phyloP scores from a whole-genome alignment of 2,113 vertebrate genomes.

The Brienomyrus longianalis region DNA sequence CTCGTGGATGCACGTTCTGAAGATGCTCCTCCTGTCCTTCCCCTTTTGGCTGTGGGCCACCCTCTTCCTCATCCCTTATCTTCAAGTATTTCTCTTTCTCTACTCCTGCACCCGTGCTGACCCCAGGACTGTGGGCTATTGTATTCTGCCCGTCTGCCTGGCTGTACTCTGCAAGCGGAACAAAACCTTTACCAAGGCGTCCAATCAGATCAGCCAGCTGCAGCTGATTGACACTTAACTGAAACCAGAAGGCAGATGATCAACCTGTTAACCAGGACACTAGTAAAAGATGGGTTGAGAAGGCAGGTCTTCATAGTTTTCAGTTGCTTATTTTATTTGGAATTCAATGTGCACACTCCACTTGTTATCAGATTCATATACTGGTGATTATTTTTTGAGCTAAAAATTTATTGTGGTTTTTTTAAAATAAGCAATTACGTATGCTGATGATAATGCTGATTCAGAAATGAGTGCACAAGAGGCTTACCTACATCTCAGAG shows the following conservation, averaged over 20 bases:
- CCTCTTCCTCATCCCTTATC: constrained; percentile 84
- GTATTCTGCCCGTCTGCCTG: constrained; percentile 88
- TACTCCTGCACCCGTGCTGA: constrained; percentile 94
- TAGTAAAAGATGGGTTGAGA: background rate
- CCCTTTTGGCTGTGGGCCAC: constrained; percentile 86
- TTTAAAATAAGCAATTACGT: background rate
- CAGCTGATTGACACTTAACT: constrained; percentile 82
- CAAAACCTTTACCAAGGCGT: constrained; percentile 73
- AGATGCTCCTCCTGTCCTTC: constrained; percentile 71
- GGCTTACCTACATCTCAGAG: background rate
- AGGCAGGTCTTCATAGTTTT: background rate
- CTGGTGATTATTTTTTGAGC: background rate
- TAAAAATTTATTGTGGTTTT: background rate
- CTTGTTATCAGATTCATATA: background rate
- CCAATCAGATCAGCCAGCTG: constrained; percentile 81
- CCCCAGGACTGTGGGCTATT: constrained; percentile 88
- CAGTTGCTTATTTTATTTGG: background rate
- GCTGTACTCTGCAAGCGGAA: constrained; percentile 85
- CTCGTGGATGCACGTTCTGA: constrained; percentile 54
- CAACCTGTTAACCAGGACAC: background rate
- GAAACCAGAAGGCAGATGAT: background rate
- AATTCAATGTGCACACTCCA: background rate
- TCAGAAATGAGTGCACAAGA: background rate
- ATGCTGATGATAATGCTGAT: background rate
- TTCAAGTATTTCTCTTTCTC: constrained; percentile 94